These are phyloP conservation scores for Platycnemis pennipes DNA, from an alignment of 2,888 invertebrate genomes.

Conservation along the genomic window DNA sequence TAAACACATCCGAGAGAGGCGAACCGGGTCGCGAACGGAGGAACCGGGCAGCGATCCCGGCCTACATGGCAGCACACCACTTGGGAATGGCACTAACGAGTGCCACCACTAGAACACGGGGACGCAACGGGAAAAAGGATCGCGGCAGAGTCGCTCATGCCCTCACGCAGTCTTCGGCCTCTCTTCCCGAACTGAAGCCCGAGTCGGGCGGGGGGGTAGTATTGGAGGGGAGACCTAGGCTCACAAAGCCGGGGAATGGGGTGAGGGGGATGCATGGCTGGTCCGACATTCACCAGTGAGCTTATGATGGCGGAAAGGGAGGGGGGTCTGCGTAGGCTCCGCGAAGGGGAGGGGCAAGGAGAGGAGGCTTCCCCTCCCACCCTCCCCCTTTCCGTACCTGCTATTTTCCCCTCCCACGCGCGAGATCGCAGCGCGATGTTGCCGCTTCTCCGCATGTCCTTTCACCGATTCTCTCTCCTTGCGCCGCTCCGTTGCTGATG, in stretches of 20 bases:
- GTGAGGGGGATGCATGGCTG: neutral
- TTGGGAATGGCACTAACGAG: neutral
- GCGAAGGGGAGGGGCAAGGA: neutral
- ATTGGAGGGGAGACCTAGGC: neutral
- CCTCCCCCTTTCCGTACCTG: conserved; percentile 8
- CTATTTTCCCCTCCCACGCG: conserved; percentile 35
- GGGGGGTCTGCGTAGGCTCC: neutral
- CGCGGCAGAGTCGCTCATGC: neutral
- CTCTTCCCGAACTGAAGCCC: conserved; percentile 20
- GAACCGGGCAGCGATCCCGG: neutral
- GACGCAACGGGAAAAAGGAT: neutral
- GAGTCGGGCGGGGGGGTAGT: neutral
- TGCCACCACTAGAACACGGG: neutral
- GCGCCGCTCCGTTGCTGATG: conserved; percentile 14
- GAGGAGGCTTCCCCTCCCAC: neutral
- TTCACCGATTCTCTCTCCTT: conserved; percentile 19
- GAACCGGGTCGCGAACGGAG: neutral
- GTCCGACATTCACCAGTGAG: neutral
- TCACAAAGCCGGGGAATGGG: neutral
- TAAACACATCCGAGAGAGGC: neutral
- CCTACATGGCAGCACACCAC: neutral
- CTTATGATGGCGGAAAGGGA: neutral
- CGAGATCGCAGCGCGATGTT: conserved; percentile 5
- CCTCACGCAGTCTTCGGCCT: neutral
- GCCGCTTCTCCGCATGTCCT: neutral